Evolutionary conservation across 2,113 vertebrate species (phyloP).

Genomic region (Leuciscus idus): DNA sequence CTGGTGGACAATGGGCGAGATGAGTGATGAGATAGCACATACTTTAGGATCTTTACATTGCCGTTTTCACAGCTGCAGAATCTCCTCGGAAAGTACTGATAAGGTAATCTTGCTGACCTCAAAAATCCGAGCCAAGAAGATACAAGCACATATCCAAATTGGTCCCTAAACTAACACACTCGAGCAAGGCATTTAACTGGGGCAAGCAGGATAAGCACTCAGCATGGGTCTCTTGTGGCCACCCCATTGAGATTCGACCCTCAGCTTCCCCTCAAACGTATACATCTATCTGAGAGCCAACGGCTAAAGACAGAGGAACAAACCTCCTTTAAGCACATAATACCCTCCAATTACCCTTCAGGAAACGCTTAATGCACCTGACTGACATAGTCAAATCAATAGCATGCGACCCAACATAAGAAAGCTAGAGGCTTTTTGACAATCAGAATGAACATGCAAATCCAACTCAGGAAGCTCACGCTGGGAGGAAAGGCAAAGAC

Average conservation of each 20-base stretch:
- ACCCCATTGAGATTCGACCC: slow-evolving; percentile 27
- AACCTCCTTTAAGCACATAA: slow-evolving; percentile 51
- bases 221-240: slow-evolving; percentile 28
- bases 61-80: slow-evolving; percentile 6
- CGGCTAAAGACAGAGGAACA: slow-evolving; percentile 22
- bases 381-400: slow-evolving; percentile 58
- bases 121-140: slow-evolving; percentile 30
- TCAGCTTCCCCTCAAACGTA: slow-evolving; percentile 15
- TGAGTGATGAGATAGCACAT: slow-evolving; percentile 42
- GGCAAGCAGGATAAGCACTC: slow-evolving; percentile 36
- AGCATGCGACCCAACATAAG: slow-evolving; percentile 32
- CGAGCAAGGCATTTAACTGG: slow-evolving; percentile 28
- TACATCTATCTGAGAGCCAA: slow-evolving; percentile 23
- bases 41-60: slow-evolving; percentile 35
- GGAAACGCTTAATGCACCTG: slow-evolving; percentile 44
- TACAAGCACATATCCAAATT: slow-evolving; percentile 27
- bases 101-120: slow-evolving; percentile 17
- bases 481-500: slow-evolving; percentile 34
- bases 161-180: slow-evolving; percentile 23
- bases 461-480: slow-evolving; percentile 52
- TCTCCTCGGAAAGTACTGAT: slow-evolving; percentile 1
- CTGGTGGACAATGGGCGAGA: slow-evolving; percentile 20
- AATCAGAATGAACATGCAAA: slow-evolving; percentile 50
- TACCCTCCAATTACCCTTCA: slow-evolving; percentile 47
- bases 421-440: slow-evolving; percentile 46